These are phyloP conservation scores for Phataginus tricuspis DNA, from an alignment of 2,797 vertebrate species.

Conservation along the genomic window DNA sequence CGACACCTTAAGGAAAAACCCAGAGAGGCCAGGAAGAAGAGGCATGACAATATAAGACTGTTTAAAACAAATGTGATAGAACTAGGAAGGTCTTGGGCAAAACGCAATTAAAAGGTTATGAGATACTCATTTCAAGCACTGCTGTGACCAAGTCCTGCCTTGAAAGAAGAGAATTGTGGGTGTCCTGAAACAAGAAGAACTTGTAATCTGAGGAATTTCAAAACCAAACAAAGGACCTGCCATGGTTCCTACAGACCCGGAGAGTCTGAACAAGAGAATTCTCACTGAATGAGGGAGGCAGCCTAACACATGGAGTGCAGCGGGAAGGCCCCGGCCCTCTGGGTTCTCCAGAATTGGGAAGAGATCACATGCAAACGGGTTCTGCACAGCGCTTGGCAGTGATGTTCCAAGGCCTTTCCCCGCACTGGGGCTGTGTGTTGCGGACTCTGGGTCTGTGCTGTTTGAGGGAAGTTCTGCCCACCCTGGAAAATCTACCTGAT, in stretches of 20 bases:
- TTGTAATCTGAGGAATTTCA: not conserved
- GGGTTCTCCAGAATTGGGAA: not conserved
- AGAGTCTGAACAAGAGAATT: not conserved
- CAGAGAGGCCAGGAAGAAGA: not conserved
- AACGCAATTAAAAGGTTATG: not conserved
- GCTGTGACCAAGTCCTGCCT: not conserved
- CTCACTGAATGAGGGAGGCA: not conserved
- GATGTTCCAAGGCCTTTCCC: fast-evolving
- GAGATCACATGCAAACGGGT: no score
- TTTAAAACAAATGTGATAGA: not conserved
- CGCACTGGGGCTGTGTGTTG: not conserved
- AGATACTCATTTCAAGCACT: not conserved
- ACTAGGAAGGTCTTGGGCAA: not conserved
- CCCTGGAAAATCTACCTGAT: not conserved
- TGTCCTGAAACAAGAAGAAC: not conserved
- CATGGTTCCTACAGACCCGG: not conserved
- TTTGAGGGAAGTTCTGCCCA: not conserved
- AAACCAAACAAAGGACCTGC: not conserved
- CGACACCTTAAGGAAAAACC: not conserved
- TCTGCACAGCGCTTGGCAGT: not conserved
- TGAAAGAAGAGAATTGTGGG: not conserved
- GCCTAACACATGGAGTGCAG: not conserved
- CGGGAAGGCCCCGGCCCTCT: fast-evolving
- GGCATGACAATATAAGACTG: not conserved
- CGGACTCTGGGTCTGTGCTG: not conserved